These are phyloP conservation scores for Carterocephalus palaemon DNA, from an alignment of 2,888 invertebrate genomes.

Conservation along the genomic window DNA sequence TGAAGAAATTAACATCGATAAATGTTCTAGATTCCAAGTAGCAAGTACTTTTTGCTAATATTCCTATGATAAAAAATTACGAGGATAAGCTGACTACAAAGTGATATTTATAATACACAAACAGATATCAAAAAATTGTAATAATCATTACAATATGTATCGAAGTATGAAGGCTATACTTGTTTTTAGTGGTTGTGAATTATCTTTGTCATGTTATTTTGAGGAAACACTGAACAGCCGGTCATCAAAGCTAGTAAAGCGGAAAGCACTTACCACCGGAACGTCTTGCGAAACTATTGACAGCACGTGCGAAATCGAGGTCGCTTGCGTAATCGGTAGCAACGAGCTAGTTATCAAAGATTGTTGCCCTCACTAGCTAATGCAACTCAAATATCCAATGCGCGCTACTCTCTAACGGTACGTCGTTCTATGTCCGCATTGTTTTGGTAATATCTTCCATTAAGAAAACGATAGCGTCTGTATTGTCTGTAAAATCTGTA, in stretches of 20 bases:
- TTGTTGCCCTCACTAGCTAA: constrained; percentile 58
- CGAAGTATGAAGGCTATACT: background rate
- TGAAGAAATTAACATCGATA: background rate
- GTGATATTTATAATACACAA: too few species aligned
- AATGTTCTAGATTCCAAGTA: background rate
- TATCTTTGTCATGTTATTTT: background rate
- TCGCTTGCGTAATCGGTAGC: constrained; percentile 58
- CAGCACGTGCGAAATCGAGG: constrained; percentile 67
- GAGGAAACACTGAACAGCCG: constrained; percentile 4
- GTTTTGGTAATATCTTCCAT: constrained; percentile 51
- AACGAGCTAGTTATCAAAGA: constrained; percentile 58
- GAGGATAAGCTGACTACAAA: too few species aligned
- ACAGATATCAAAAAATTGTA: too few species aligned
- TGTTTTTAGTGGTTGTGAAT: background rate
- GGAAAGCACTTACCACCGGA: constrained; percentile 44
- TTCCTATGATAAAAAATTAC: too few species aligned
- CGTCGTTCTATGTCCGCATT: constrained; percentile 53
- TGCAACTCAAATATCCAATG: constrained; percentile 50
- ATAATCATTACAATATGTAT: background rate
- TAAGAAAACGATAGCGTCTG: constrained; percentile 26
- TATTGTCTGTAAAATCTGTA: constrained; percentile 9
- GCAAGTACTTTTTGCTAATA: background rate
- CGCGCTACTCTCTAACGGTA: constrained; percentile 61
- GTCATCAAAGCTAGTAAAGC: constrained; percentile 15
- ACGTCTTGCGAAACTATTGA: constrained; percentile 55